These are phyloP conservation scores for Chelonia mydas DNA, from an alignment of 2,797 vertebrate genomes.

Conservation along the genomic window DNA sequence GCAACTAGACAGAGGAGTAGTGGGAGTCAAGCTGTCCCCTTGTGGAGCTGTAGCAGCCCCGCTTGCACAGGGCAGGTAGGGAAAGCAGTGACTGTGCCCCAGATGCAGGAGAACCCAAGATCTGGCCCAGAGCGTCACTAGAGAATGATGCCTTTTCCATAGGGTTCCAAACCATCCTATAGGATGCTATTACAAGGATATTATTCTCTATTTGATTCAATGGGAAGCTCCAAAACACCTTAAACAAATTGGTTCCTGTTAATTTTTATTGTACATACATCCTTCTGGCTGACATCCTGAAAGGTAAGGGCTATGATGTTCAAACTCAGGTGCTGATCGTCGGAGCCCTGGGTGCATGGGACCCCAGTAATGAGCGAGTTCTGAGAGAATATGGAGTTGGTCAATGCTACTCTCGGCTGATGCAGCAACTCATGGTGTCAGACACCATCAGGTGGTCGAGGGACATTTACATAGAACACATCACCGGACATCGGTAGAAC, in stretches of 20 bases:
- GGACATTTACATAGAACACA: too few relatives aligned
- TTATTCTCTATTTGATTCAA: background rate
- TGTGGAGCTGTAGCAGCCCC: background rate
- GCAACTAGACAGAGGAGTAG: background rate
- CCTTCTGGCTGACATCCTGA: too few relatives aligned
- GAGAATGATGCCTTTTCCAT: background rate
- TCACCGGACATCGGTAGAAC: too few relatives aligned
- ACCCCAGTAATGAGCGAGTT: too few relatives aligned
- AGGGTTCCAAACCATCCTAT: background rate
- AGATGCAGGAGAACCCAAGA: background rate
- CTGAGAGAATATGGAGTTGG: too few relatives aligned
- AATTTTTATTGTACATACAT: background rate
- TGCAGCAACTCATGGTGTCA: too few relatives aligned
- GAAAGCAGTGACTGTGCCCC: background rate
- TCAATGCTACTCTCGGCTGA: too few relatives aligned
- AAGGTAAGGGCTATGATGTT: too few relatives aligned
- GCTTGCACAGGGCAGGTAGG: background rate
- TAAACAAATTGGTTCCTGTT: background rate
- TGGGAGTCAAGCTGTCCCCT: background rate
- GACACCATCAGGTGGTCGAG: too few relatives aligned
- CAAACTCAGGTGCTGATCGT: too few relatives aligned
- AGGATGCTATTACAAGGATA: background rate
- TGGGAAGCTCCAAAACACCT: background rate
- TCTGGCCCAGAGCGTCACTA: background rate
- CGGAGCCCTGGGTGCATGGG: too few relatives aligned